A percentile compares a stretch with the other conserved stretches of the same genome.
phyloP scores from a whole-genome alignment of 2,888 invertebrate species.

The Lordiphosa andalusiaca region DNA sequence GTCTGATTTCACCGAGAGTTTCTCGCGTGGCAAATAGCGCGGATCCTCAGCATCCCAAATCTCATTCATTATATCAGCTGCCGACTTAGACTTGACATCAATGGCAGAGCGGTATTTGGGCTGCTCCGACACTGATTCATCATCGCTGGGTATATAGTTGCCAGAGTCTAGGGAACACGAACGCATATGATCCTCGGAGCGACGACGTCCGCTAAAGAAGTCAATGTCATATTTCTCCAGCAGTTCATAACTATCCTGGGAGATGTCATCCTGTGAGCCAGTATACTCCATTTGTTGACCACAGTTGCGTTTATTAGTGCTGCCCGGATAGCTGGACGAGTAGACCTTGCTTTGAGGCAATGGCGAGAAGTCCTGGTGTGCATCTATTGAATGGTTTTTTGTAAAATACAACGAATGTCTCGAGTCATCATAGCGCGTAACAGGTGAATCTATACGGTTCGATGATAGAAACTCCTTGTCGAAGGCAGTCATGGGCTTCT shows the following conservation, averaged over 20 bases:
- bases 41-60: conserved; percentile 90
- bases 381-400: conserved; percentile 84
- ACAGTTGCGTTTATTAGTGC: conserved; percentile 83
- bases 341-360: conserved; percentile 87
- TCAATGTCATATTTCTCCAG: conserved; percentile 86
- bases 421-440: conserved; percentile 87
- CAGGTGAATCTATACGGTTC: conserved; percentile 85
- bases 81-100: conserved; percentile 85
- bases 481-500: conserved; percentile 81
- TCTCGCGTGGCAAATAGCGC: conserved; percentile 86
- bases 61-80: conserved; percentile 86
- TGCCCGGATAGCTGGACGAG: conserved; percentile 93
- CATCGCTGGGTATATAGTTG: conserved; percentile 88
- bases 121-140: conserved; percentile 84
- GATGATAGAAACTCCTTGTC: conserved; percentile 80
- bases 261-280: conserved; percentile 91
- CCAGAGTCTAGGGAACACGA: conserved; percentile 89
- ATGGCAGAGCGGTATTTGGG: conserved; percentile 83
- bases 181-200: conserved; percentile 82
- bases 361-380: conserved; percentile 84
- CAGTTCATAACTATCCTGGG: conserved; percentile 93
- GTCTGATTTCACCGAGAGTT: conserved; percentile 86
- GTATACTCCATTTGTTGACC: conserved; percentile 80
- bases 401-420: conserved; percentile 84
- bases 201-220: conserved; percentile 77